phyloP scores from a whole-genome alignment of 2,113 vertebrate species.

The Arothron firmamentum region DNA sequence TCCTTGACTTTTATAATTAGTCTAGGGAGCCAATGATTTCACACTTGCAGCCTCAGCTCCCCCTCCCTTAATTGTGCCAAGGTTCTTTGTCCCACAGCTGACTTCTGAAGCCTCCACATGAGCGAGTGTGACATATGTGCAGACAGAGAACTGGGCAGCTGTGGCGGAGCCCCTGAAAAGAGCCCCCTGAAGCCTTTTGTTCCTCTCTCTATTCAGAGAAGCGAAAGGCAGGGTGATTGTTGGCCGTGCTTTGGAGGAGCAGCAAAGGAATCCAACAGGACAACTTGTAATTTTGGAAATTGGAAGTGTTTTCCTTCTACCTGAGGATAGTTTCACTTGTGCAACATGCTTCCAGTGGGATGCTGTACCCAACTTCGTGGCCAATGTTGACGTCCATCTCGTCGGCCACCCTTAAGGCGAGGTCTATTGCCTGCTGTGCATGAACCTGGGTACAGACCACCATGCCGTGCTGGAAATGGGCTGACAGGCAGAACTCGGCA shows the following conservation, averaged over 20 bases:
- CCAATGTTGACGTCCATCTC: conserved; percentile 88
- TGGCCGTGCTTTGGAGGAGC: conserved; percentile 10
- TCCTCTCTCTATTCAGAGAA: conserved; percentile 26
- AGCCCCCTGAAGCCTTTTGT: conserved; percentile 53
- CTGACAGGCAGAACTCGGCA: conserved; percentile 81
- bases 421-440: conserved; percentile 72
- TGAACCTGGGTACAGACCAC: conserved; percentile 82
- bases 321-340: conserved; percentile 81
- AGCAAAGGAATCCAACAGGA: conserved; percentile 6
- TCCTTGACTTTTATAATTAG: conserved; percentile 53
- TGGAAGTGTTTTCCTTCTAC: conserved; percentile 46
- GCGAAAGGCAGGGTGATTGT: conserved; percentile 26
- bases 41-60: conserved; percentile 14
- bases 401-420: conserved; percentile 82
- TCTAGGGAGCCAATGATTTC: conserved; percentile 19
- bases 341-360: conserved; percentile 84
- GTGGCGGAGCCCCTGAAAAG: conserved; percentile 45
- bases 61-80: conserved; percentile 23
- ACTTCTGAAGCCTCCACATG: conserved; percentile 43
- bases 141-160: conserved; percentile 56
- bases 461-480: conserved; percentile 72
- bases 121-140: conserved; percentile 60
- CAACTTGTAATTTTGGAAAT: neutral
- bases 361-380: conserved; percentile 83
- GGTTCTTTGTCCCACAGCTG: conserved; percentile 45